Base-by-base conservation (phyloP, 2,797 vertebrate genomes). In the Notoglanidium macrostoma region DNA sequence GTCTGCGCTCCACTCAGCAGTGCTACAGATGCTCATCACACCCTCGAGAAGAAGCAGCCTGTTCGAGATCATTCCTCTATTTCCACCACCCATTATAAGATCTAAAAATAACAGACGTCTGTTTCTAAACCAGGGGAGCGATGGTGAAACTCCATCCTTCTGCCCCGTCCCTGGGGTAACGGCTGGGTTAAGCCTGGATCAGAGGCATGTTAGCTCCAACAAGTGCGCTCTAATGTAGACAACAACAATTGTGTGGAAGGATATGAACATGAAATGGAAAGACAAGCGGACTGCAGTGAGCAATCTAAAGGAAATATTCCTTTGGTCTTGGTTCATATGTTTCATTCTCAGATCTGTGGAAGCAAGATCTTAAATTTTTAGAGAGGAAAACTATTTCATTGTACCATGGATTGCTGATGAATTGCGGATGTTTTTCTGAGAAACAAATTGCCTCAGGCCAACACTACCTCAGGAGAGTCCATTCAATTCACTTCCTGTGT, bases 61-160 rank as follows among this genome's bases (percentile, higher is more conserved):
- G 59, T 89, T 84, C 55, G 26, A 44, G 51, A 83, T 57, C 29
- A 78, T 78, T 81, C 57, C 67, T 6, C n/a, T 59, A 54, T 76
- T 88, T 61, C 49, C 80, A 12, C 32, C 46, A 81, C 68, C 83
- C 78, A 86, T 83, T 78, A 68, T 46, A 7, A n/a, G 51, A 35
- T 79, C 89, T 85, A 90, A 90, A 87, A 92, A 89, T 92, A 92
- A 89, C 88, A 63, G 55, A 91, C 89, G 89, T 90, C 90, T 81
- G 88, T 92, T 94, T 92, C 91, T 92, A 84, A 80, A 83, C 80
- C 85, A 87, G 86, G 87, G 86, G 26, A 90, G 86, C 83, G 67
- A 84, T 81, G 14, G 61, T 84, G 83, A 87, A 88, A 91, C 85
- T 63, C 67, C 76, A 90, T 88, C 85, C 77, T 55, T 67, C 68